Evolutionary conservation across 2,113 vertebrate species (phyloP).

Genomic region (Lycaon pictus): DNA sequence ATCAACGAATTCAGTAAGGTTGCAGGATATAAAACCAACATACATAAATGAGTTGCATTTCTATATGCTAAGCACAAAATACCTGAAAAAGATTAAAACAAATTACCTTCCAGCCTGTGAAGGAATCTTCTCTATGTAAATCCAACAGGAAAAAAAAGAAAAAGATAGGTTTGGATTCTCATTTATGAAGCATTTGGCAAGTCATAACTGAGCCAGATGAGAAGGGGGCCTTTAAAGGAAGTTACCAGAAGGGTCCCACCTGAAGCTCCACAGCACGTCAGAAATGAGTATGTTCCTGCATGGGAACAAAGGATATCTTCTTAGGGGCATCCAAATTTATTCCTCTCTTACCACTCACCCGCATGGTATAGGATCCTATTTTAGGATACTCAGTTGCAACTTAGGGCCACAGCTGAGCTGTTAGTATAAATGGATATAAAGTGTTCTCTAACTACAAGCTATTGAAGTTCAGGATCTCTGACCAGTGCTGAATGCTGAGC

Average conservation of each 20-base stretch:
- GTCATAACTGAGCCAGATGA: not conserved
- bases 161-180: not conserved
- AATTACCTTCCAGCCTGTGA: not conserved
- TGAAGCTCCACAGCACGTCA: not conserved
- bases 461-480: not conserved
- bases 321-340: not conserved
- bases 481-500: not conserved
- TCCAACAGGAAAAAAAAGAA: not conserved
- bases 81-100: not conserved
- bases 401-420: not conserved
- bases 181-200: not conserved
- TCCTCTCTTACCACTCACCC: not conserved
- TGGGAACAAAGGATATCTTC: not conserved
- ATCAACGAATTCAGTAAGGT: not conserved
- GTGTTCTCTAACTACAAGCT: not conserved
- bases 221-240: not conserved
- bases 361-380: not conserved
- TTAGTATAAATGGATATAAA: not conserved
- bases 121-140: not conserved
- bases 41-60: slow-evolving; percentile 32
- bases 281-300: not conserved
- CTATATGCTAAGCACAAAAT: not conserved
- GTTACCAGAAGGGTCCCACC: not conserved
- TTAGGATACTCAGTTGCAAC: not conserved
- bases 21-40: not conserved